phyloP scores from a whole-genome alignment of 2,113 vertebrate genomes.

The Laticauda colubrina region DNA sequence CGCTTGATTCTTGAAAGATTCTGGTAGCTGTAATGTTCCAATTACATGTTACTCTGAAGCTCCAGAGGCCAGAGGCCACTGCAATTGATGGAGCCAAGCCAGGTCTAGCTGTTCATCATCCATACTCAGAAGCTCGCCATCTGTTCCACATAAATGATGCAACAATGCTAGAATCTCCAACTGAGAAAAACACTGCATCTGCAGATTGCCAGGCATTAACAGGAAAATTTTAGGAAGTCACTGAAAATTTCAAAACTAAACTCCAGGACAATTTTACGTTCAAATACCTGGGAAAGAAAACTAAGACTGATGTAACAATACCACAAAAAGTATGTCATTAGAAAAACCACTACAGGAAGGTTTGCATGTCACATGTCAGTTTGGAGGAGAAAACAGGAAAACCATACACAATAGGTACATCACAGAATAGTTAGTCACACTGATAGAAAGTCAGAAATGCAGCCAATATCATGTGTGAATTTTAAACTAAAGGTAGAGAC shows the following conservation, averaged over 20 bases:
- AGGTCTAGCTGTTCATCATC: not conserved
- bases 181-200: not conserved
- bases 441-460: not conserved
- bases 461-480: not conserved
- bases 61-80: not conserved
- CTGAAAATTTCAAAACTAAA: constrained; percentile 7
- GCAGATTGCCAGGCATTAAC: not conserved
- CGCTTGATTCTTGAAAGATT: not conserved
- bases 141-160: constrained; percentile 35
- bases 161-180: constrained; percentile 5
- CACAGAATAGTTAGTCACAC: not conserved
- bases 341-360: not conserved
- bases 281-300: not conserved
- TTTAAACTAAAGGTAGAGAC: not conserved
- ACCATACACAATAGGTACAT: not conserved
- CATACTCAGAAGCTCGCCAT: not conserved
- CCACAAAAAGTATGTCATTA: not conserved
- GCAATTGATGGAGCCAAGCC: not conserved
- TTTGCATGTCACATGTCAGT: not conserved
- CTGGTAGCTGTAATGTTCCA: constrained; percentile 3
- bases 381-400: not conserved
- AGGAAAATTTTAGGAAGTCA: not conserved
- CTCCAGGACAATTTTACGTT: not conserved
- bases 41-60: fast-evolving
- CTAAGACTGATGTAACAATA: not conserved